Base-by-base conservation (phyloP, 2,888 invertebrate species). In the Aporophyla lueneburgensis region DNA sequence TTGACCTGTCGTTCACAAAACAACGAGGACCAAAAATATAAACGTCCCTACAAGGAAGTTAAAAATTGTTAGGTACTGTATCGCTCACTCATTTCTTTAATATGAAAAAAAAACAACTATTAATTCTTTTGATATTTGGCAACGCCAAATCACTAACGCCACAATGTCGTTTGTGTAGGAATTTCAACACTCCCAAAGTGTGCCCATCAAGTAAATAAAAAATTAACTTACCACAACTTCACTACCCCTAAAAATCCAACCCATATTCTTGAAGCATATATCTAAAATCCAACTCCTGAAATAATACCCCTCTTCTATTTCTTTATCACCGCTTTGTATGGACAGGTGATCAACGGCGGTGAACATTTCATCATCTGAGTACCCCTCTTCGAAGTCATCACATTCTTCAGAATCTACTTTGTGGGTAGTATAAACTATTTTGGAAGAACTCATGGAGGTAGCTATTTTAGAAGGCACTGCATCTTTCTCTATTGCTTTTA, bases 211-310 rank as follows among this genome's bases (percentile, higher is more conserved):
- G 7, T 59, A 51, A 56, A 54, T 24, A 12, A 49, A 54, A 66
- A 58, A 73, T 33, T 21, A 27, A 91, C 93, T 93, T 89, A 96
- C 96, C 87, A 89, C 86, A 71, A 92, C 86, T 78, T 94, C 91
- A 82, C 87, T 91, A 19, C 90, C 93, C 87, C 90, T 94, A 78
- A 95, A 93, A 61, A 92, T 88, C 95, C 96, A 96, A 14, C 97
- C 97, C 90, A 96, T 91, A 92, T 97, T 96, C 85, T 95, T 96
- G 19, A 98, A 96, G 88, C 98, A 98, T 75, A 97, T 97, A 88
- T 97, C 97, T 70, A 98, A 91, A 73, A 98, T 94, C 97, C 98
- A 98, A 24, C 92, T 95, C 72, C 94, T 91, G 89, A 97, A 96
- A 92, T 95, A 88, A 90, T 93, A 67, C 83, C 93, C 79, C 46